These are phyloP conservation scores for Spodoptera littoralis DNA, from an alignment of 2,888 invertebrate genomes.

Conservation along the genomic window DNA sequence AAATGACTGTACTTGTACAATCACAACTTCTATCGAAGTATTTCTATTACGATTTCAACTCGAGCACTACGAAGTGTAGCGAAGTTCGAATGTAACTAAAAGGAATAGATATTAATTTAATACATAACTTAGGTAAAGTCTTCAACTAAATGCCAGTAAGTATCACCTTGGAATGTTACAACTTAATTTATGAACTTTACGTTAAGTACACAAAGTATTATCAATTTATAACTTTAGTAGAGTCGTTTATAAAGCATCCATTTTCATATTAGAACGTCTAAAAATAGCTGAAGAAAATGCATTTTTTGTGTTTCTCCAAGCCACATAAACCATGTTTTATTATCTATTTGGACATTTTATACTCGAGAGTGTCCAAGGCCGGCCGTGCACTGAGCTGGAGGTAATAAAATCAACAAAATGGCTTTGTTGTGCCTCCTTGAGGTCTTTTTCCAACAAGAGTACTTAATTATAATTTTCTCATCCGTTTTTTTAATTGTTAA, in stretches of 20 bases:
- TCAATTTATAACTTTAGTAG: not conserved
- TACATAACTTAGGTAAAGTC: constrained; percentile 1
- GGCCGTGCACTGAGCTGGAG: constrained; percentile 30
- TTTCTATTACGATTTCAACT: not conserved
- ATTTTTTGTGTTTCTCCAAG: constrained; percentile 44
- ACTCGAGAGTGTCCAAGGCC: constrained; percentile 40
- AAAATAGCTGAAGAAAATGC: constrained; percentile 39
- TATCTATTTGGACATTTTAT: constrained; percentile 47
- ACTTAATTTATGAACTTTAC: constrained; percentile 5
- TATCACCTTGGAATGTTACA: constrained; percentile 2
- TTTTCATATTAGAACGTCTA: constrained; percentile 21
- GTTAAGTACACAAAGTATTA: constrained; percentile 2
- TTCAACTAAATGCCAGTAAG: constrained; percentile 4
- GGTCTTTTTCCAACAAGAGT: constrained; percentile 23
- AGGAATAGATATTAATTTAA: constrained; percentile 18
- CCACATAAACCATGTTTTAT: constrained; percentile 48
- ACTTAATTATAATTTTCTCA: constrained; percentile 23
- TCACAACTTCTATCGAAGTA: not conserved
- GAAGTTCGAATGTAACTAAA: constrained; percentile 7
- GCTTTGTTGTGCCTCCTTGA: constrained; percentile 40
- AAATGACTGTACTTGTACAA: not conserved
- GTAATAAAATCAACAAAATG: constrained; percentile 49
- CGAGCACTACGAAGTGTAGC: not conserved
- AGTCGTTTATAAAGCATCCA: not conserved
- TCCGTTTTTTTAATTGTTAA: constrained; percentile 7